A percentile compares a stretch with the other conserved stretches of the same genome.
These are phyloP conservation scores for Orthosia incerta DNA, from an alignment of 2,888 invertebrate genomes.

Conservation along the genomic window DNA sequence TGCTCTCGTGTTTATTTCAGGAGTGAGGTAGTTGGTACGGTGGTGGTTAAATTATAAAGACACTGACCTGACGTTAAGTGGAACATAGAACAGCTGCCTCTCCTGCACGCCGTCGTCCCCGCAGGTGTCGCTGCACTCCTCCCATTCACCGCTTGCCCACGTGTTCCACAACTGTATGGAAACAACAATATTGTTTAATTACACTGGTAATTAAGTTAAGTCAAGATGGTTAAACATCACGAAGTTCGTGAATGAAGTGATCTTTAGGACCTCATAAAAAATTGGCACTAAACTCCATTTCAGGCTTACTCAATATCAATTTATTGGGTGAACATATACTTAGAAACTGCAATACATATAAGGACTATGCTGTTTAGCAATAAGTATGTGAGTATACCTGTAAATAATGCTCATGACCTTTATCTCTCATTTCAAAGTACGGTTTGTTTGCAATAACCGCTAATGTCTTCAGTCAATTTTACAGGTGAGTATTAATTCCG, in stretches of 20 bases:
- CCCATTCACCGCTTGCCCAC: constrained; percentile 92
- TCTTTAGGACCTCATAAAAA: neutral
- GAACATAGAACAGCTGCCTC: constrained; percentile 92
- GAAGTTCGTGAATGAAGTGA: neutral
- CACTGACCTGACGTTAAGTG: constrained; percentile 85
- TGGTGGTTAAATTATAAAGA: neutral
- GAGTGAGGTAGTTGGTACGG: accelerated
- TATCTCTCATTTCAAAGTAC: too few relatives aligned
- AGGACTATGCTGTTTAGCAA: neutral
- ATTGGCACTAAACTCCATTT: neutral
- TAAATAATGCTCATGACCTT: too few relatives aligned
- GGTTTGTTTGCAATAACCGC: neutral
- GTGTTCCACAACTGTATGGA: constrained; percentile 90
- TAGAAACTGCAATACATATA: neutral
- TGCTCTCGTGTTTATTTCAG: neutral
- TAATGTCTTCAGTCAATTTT: constrained; percentile 14
- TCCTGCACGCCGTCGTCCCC: constrained; percentile 91
- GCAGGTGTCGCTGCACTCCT: constrained; percentile 92
- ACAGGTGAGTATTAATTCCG: constrained; percentile 18
- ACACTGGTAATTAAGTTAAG: too few relatives aligned
- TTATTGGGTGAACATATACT: neutral
- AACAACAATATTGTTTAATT: neutral
- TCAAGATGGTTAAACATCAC: neutral
- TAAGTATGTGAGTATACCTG: too few relatives aligned
- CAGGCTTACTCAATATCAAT: neutral